Evolutionary conservation across 2,113 vertebrate species (phyloP).

Genomic region (Calidris pugnax): DNA sequence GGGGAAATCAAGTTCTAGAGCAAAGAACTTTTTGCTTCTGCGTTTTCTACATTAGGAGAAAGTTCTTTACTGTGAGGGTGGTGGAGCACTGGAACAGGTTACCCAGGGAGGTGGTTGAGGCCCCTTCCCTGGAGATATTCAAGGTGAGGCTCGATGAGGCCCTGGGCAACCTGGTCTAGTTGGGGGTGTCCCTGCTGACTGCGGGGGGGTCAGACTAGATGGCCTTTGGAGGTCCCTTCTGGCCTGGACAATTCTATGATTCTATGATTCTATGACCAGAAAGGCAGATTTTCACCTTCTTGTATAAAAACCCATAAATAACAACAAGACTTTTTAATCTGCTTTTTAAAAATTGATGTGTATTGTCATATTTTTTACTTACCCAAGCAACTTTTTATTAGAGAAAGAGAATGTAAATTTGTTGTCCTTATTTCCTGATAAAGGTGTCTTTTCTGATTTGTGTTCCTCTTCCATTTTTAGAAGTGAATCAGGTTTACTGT

Average conservation of each 20-base stretch:
- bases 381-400: conserved; percentile 91
- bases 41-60: background rate
- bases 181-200: no score
- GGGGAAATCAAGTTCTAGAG: background rate
- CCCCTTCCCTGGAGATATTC: no score
- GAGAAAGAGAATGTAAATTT: conserved; percentile 94
- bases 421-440: conserved; percentile 88
- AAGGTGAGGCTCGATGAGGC: no score
- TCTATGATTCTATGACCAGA: background rate
- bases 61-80: no score
- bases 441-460: conserved; percentile 86
- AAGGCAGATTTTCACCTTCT: background rate
- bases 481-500: conserved; percentile 97
- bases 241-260: no score
- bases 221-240: no score
- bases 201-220: no score
- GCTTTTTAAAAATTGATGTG: background rate
- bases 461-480: conserved; percentile 98
- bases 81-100: no score
- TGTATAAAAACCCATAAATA: background rate
- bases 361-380: conserved; percentile 45
- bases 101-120: no score
- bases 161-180: no score
- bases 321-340: background rate
- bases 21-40: background rate